Conservation (phyloP, 2,797 vertebrate genomes). For the Rhincodon typus region DNA sequence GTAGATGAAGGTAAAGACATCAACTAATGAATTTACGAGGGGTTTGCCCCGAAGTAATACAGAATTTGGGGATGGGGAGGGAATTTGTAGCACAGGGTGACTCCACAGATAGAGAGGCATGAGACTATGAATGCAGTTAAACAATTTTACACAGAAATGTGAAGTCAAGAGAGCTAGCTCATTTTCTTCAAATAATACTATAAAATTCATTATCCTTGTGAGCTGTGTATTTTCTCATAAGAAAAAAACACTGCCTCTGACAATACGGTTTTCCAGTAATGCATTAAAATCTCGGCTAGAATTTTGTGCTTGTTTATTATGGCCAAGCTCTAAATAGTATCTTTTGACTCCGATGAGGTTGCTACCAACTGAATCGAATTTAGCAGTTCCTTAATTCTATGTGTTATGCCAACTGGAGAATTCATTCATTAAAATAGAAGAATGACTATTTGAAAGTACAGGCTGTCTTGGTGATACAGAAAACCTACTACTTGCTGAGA, state of each 20-base stretch:
- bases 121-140: not conserved
- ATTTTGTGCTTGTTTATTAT: not conserved
- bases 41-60: not conserved
- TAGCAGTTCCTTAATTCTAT: not conserved
- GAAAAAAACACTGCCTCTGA: not conserved
- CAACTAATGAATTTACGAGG: not conserved
- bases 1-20: not conserved
- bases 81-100: not conserved
- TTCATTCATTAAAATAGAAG: not conserved
- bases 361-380: not conserved
- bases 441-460: not conserved
- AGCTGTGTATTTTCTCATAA: not conserved
- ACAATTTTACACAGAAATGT: not conserved
- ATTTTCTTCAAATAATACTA: not conserved
- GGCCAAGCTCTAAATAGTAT: not conserved
- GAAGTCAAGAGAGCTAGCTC: not conserved
- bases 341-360: not conserved
- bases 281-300: not conserved
- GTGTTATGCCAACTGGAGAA: not conserved
- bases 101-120: not conserved
- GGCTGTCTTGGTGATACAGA: not conserved
- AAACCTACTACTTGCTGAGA: not conserved
- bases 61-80: not conserved
- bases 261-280: not conserved
- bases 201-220: not conserved